Conservation (phyloP, 1,140 invertebrate genomes). For the Dendroctonus valens region DNA sequence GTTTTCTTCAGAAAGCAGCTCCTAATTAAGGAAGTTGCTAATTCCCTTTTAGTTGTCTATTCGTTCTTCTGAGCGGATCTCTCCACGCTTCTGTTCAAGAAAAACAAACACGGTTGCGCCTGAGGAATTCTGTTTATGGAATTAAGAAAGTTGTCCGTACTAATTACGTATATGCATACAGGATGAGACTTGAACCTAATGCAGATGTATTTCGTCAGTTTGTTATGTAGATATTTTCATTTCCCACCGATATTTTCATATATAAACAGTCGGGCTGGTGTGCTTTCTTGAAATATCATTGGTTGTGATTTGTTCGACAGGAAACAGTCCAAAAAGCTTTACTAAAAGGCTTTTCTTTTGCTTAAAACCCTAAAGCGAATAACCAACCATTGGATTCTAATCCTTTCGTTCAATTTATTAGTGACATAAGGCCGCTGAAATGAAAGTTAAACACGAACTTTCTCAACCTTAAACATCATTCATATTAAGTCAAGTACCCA, state of each 20-base stretch:
- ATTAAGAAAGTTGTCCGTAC: conserved; percentile 3
- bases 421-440: background rate
- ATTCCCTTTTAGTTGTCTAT: conserved; percentile 13
- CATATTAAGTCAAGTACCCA: conserved; percentile 22
- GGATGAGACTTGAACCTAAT: too few relatives aligned
- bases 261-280: too few relatives aligned
- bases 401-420: too few relatives aligned
- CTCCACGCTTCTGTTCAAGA: conserved; percentile 7
- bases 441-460: conserved; percentile 15
- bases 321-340: too few relatives aligned
- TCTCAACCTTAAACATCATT: conserved; percentile 6
- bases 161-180: background rate
- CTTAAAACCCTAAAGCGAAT: too few relatives aligned
- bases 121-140: conserved; percentile 4
- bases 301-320: too few relatives aligned
- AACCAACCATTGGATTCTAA: too few relatives aligned
- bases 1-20: conserved; percentile 5
- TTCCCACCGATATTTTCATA: too few relatives aligned
- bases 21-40: conserved; percentile 10
- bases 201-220: too few relatives aligned
- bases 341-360: too few relatives aligned
- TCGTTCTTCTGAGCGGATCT: conserved; percentile 4
- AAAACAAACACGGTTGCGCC: conserved; percentile 1
- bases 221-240: too few relatives aligned
- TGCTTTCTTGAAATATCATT: too few relatives aligned